Percentiles rank a stretch among this genome's conserved stretches.
These are phyloP conservation scores for Amia ocellicauda DNA, from an alignment of 2,113 vertebrate species.

Conservation along the genomic window DNA sequence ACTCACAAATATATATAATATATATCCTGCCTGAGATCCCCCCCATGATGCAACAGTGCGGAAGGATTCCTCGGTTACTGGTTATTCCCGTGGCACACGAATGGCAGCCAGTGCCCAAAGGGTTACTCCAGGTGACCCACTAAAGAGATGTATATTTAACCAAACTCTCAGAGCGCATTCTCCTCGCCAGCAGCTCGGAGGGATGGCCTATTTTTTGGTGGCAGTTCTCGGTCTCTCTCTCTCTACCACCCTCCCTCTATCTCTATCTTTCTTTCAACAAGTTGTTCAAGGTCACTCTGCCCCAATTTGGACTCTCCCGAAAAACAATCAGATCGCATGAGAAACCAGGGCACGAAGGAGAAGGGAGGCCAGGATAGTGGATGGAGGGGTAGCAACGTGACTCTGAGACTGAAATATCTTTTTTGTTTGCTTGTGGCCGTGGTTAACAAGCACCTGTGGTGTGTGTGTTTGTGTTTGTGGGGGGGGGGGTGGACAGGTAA, in stretches of 20 bases:
- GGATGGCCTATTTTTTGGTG: slow-evolving; percentile 54
- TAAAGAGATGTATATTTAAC: slow-evolving; percentile 56
- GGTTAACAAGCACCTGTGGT: slow-evolving; percentile 9
- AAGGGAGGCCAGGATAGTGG: slow-evolving; percentile 56
- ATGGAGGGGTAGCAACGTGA: not conserved
- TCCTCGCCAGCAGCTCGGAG: slow-evolving; percentile 43
- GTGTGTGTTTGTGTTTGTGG: not conserved
- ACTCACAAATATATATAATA: too few relatives aligned
- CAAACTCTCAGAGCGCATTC: slow-evolving; percentile 36
- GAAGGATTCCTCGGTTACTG: too few relatives aligned
- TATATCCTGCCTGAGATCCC: too few relatives aligned
- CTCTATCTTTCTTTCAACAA: slow-evolving; percentile 45
- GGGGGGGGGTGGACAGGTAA: not conserved
- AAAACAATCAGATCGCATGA: slow-evolving; percentile 57
- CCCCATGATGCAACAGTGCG: too few relatives aligned
- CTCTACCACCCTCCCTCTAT: slow-evolving; percentile 36
- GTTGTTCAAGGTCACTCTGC: slow-evolving; percentile 58
- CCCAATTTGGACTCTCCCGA: slow-evolving; percentile 54
- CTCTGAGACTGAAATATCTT: not conserved
- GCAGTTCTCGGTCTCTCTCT: slow-evolving; percentile 42
- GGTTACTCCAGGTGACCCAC: slow-evolving; percentile 45
- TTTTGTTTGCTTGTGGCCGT: slow-evolving; percentile 9
- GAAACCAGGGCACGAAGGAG: too few relatives aligned
- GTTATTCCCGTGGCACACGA: too few relatives aligned
- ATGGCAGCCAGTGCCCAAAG: slow-evolving; percentile 14